A percentile compares a stretch with the other conserved stretches of the same genome.
Evolutionary conservation across 2,113 vertebrate genomes (phyloP).

Genomic region (Amphiprion percula): DNA sequence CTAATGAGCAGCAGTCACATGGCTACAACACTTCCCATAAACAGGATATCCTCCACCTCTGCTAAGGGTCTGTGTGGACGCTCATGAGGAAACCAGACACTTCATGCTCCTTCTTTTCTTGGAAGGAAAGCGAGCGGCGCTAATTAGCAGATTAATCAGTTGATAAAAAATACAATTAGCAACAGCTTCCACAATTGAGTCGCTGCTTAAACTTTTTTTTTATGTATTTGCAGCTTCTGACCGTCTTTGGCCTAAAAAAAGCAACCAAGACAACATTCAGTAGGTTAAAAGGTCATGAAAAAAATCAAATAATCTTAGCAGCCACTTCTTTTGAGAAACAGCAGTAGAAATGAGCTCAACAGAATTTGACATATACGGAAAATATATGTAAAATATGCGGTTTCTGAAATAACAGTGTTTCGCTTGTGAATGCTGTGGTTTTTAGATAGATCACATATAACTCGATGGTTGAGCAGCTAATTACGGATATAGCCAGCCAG

Average conservation of each 20-base stretch:
- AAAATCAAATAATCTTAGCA: no score
- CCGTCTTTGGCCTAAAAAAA: background rate
- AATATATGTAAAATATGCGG: background rate
- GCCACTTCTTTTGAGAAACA: no score
- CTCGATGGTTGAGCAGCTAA: background rate
- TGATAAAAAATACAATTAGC: background rate
- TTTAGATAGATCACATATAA: background rate
- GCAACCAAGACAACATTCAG: no score
- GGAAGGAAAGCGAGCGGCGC: background rate
- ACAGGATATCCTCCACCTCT: slow-evolving; percentile 42
- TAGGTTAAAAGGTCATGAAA: no score
- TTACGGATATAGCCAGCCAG: background rate
- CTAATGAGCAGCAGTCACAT: slow-evolving; percentile 30
- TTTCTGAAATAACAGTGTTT: background rate
- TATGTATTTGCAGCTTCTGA: background rate
- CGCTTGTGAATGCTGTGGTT: slow-evolving; percentile 1
- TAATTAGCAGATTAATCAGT: background rate
- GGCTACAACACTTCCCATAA: slow-evolving; percentile 3
- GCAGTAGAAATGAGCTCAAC: no score
- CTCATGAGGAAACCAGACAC: background rate
- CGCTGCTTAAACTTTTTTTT: background rate
- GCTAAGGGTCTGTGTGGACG: background rate
- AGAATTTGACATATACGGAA: background rate
- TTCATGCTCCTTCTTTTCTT: background rate
- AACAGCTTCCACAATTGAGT: background rate